Base-by-base conservation (phyloP, 2,797 vertebrate species). In the Labeo calbasu region DNA sequence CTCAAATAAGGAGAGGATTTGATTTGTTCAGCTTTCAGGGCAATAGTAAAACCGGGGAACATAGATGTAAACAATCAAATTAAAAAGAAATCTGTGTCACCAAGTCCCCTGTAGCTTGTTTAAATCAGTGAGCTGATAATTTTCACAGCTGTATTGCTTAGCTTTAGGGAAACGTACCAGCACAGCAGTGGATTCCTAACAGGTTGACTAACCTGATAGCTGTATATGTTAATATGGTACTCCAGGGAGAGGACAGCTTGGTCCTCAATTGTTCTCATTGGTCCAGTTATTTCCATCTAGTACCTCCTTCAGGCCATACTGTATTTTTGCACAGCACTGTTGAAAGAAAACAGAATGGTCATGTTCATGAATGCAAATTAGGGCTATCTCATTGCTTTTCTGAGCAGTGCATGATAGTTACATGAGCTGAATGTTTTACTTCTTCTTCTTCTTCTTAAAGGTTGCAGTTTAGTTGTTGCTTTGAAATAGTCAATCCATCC, bases 141-240 rank as follows among this genome's bases (percentile, higher is more conserved):
- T 36, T 82, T 19, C 59, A 66, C 46, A 65, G 81, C 71, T 76
- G 70, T 23, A 66, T 46, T 66, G 32, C 59, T 66, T 76, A 23
- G 81, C 32, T 68, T 25, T 10, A 43, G 28, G 61, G 81, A 76
- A 40, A 66, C 43, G 10, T 53, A 76, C 28, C 65, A 23, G 78
- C 50, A 40, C 50, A 25, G 9, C 55, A 69, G 48, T 66, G 48
- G 48, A 53, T 17, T n/a, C 43, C 57, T 63, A 19, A 48, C 36
- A 50, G 28, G 71, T 40, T 73, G 46, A 75, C 57, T 61, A 51
- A 92, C 92, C 92, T 92, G 90, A 85, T 91, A 92, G 66, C 78
- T 91, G 87, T 93, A 91, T 77, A 93, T 91, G 79, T 92, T 91
- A 86, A 92, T 89, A 77, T 93, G 88, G 0, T 82, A 59, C n/a